Base-by-base conservation (phyloP, 2,113 vertebrate species). In the Scytalopus superciliaris region DNA sequence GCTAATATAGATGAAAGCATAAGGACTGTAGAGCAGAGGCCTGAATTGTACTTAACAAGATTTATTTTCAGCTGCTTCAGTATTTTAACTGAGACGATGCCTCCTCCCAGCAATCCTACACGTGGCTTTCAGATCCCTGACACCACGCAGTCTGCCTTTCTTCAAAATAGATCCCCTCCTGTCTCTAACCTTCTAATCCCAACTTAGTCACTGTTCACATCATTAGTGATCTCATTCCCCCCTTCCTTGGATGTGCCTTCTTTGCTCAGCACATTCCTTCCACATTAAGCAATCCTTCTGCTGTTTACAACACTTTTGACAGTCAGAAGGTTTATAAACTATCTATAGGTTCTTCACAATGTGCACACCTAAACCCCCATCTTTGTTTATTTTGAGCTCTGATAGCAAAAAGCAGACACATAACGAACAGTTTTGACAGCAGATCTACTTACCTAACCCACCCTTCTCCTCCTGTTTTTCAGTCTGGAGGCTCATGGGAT, bases 191-290 rank as follows among this genome's bases (percentile, higher is more conserved):
- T 80, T 55, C 76, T 35, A 62, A 10, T 62, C 23, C 42, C n/a
- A 37, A 53, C 33, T 57, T 55, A 47, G 47, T 30, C 79, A 59
- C 62, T 87, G 74, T 63, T 47, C 33, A 18, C 67, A 89, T 79
- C 33, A 7, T 42, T 84, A 23, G 42, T 81, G 80, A 84, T 91
- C 64, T 89, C 42, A 59, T n/a, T 77, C 73, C 83, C 80, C 80
- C 50, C 55, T 84, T 83, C 68, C 89, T 81, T 70, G 55, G 40
- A 59, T 70, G 68, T 0, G 0, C 1, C 0, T 91, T 84, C 80
- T 70, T 96, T 87, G 76, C 73, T 96, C 87, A 87, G 87, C 77
- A 89, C 76, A 93, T 94, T 93, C 89, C 69, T 95, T 94, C 91
- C 81, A 89, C n/a, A 23, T 81, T 75, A 74, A 81, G 68, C 73